Percentiles rank a stretch among this genome's conserved stretches.
Conservation (phyloP, 2,888 invertebrate genomes). For the Drosophila kokeensis region DNA sequence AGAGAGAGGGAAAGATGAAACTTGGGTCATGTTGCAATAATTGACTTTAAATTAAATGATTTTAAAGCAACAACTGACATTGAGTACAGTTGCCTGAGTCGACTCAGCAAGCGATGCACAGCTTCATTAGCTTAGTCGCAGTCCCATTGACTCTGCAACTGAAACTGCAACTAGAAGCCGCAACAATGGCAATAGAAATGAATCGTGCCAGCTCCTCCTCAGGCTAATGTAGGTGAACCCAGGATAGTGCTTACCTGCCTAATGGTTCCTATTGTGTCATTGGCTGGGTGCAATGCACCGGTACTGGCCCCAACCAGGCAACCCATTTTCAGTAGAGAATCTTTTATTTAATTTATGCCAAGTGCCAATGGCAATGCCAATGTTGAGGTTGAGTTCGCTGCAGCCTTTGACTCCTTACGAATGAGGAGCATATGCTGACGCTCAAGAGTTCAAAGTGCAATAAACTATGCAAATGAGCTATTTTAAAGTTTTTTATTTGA, state of each 20-base stretch:
- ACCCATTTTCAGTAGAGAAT: constrained; percentile 57
- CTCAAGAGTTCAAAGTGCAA: constrained; percentile 73
- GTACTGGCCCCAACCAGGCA: constrained; percentile 28
- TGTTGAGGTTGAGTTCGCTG: constrained; percentile 28
- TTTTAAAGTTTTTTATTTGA: neutral
- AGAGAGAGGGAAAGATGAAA: constrained; percentile 4
- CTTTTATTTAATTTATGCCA: constrained; percentile 73
- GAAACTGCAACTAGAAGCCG: constrained; percentile 13
- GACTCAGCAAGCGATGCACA: constrained; percentile 45
- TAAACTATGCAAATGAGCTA: constrained; percentile 49
- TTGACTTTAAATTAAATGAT: constrained; percentile 53
- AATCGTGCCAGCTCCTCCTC: constrained; percentile 18
- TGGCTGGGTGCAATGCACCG: constrained; percentile 46
- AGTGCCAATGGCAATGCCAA: constrained; percentile 75
- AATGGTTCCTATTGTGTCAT: constrained; percentile 35
- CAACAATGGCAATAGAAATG: constrained; percentile 32
- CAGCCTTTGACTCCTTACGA: constrained; percentile 33
- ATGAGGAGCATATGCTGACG: constrained; percentile 30
- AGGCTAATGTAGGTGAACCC: constrained; percentile 52
- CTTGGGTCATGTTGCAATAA: constrained; percentile 57
- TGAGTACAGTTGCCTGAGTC: constrained; percentile 13
- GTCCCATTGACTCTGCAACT: constrained; percentile 30
- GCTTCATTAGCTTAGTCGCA: constrained; percentile 42
- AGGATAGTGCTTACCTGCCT: constrained; percentile 18
- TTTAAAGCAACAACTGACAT: constrained; percentile 23